Conservation (phyloP, 2,888 invertebrate species). For the Hypomecis atomaria region DNA sequence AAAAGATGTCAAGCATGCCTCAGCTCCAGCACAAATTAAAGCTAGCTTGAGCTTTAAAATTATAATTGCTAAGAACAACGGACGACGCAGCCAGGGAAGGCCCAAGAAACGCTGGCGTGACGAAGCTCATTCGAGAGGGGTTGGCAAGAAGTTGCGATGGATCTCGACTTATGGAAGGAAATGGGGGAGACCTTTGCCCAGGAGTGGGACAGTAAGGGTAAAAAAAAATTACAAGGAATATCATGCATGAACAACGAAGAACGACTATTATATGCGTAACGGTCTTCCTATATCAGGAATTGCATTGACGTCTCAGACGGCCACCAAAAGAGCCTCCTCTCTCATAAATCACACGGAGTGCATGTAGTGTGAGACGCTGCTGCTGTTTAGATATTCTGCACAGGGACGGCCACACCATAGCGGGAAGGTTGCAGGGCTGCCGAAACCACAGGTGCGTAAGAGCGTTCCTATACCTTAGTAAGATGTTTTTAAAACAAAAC, state of each 20-base stretch:
- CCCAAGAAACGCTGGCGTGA: too few species aligned
- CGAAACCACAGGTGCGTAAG: neutral
- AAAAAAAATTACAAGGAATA: too few species aligned
- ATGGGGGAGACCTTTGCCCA: too few species aligned
- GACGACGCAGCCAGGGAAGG: too few species aligned
- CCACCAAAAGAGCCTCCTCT: slow-evolving; percentile 45
- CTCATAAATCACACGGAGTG: slow-evolving; percentile 52
- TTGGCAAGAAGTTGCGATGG: too few species aligned
- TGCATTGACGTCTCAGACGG: slow-evolving; percentile 44
- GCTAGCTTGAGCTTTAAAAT: slow-evolving; percentile 10
- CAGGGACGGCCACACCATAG: slow-evolving; percentile 52
- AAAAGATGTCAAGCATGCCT: too few species aligned
- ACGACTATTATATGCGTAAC: slow-evolving; percentile 36
- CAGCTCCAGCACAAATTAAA: neutral
- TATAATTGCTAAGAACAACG: slow-evolving; percentile 17
- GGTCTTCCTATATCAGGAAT: slow-evolving; percentile 39
- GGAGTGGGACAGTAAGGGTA: too few species aligned
- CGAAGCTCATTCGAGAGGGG: too few species aligned
- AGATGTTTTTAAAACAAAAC: too few species aligned
- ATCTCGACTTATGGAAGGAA: too few species aligned
- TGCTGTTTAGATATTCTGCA: slow-evolving; percentile 58
- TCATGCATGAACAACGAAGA: slow-evolving; percentile 5
- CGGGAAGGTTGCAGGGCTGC: slow-evolving; percentile 50
- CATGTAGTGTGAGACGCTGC: slow-evolving; percentile 31
- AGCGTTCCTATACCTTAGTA: too few species aligned